Base-by-base conservation (phyloP, 2,113 vertebrate species). In the Halcyon senegalensis region DNA sequence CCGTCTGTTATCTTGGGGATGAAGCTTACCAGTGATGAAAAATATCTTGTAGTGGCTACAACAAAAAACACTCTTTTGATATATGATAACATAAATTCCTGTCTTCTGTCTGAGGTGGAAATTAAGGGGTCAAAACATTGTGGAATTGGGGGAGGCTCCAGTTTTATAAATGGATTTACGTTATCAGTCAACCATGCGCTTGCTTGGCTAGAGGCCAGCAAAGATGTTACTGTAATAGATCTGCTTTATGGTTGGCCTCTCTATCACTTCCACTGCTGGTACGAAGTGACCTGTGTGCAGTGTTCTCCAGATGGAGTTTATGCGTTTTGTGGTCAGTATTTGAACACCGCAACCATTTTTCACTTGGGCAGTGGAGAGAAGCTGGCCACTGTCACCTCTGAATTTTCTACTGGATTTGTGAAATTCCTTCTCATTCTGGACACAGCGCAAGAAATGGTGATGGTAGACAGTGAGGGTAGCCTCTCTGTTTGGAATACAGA, bases 201-300 rank as follows among this genome's bases (percentile, higher is more conserved):
- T 72, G 99, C 99, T 13, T 99, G 99, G 99, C 98, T 99, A 43
- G 99, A 99, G 91, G 99, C 99, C 85, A 99, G 99, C 96, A 99
- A 99, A 98, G 99, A 99, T 6, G 98, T 99, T 87, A 99, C 99
- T 20, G 99, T 99, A 53, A 99, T 99, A 33, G 99, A 99, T 91
- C 97, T 99, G 68, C 98, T 99, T 35, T 99, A 99, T 0, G 99
- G 99, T 5, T 99, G 99, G 99, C 99, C 99, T 30, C 98, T 99
- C 51, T 99, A 99, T 97, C 99, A 99, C 93, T 99, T 99, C 96
- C 99, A 99, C 94, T 99, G 99, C 97, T 99, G 99, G 99, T 99
- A 99, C 0, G 99, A 99, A 96, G 99, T 99, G 79, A 99, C 99
- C 18, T 99, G 99, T 67, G 99, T 99, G 90, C 99, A 99, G 96